Percentiles rank a stretch among this genome's conserved stretches.
Conservation (phyloP, 2,888 invertebrate species). For the Drosophila formosana region DNA sequence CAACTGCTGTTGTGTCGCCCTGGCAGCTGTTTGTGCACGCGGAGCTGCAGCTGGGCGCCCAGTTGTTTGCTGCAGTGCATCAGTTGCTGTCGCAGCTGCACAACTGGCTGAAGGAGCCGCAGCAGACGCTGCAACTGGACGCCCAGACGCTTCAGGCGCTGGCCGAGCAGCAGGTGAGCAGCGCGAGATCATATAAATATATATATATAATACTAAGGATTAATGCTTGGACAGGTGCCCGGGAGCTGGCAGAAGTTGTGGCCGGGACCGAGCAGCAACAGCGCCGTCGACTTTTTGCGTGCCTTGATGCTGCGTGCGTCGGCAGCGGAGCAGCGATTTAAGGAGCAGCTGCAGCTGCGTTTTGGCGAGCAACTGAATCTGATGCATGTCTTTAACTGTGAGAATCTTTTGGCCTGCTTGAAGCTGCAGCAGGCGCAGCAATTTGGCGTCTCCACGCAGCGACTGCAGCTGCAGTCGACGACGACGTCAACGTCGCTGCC, state of each 20-base stretch:
- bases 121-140: conserved; percentile 58
- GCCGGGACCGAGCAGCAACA: conserved; percentile 78
- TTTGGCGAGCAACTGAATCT: conserved; percentile 81
- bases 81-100: conserved; percentile 79
- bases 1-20: conserved; percentile 46
- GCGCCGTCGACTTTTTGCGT: conserved; percentile 82
- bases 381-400: conserved; percentile 82
- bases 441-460: conserved; percentile 79
- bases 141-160: conserved; percentile 65
- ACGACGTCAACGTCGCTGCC: too few relatives aligned
- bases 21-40: conserved; percentile 83
- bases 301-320: conserved; percentile 78
- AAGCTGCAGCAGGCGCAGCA: conserved; percentile 82
- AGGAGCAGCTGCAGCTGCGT: conserved; percentile 67
- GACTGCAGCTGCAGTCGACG: conserved; percentile 65
- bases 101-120: conserved; percentile 70
- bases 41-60: conserved; percentile 79
- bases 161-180: conserved; percentile 79
- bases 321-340: conserved; percentile 81
- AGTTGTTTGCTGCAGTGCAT: conserved; percentile 82
- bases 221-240: conserved; percentile 72
- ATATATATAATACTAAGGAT: neutral
- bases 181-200: neutral
- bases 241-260: conserved; percentile 82
- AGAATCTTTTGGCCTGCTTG: conserved; percentile 83